These are phyloP conservation scores for Eriosoma lanigerum DNA, from an alignment of 1,140 invertebrate species.

Conservation along the genomic window DNA sequence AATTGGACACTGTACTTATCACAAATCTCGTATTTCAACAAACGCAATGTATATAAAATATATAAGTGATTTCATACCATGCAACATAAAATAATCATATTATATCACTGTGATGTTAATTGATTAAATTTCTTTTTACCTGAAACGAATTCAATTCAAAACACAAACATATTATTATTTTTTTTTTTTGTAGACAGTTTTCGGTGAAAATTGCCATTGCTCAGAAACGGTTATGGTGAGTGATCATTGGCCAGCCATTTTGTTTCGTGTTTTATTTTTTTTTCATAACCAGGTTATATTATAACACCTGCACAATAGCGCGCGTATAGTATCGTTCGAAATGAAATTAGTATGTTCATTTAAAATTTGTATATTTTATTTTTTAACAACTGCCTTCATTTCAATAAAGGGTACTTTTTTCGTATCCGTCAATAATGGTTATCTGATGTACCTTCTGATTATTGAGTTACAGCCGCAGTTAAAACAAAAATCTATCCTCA, in stretches of 20 bases:
- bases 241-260: not conserved
- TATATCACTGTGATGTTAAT: not conserved
- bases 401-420: slow-evolving; percentile 5
- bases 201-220: not conserved
- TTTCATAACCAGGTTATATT: not conserved
- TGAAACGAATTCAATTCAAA: not conserved
- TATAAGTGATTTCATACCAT: no score
- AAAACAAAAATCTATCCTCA: slow-evolving; percentile 2
- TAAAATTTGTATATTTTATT: not conserved
- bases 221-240: not conserved
- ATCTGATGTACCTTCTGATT: slow-evolving; percentile 4
- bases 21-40: no score
- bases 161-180: not conserved
- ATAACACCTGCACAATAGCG: slow-evolving; percentile 5
- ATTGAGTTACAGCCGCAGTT: not conserved
- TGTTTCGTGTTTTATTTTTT: not conserved
- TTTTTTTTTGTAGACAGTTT: not conserved
- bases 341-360: not conserved
- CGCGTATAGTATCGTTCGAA: not conserved
- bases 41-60: no score
- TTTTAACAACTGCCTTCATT: not conserved
- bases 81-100: no score
- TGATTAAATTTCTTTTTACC: not conserved
- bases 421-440: slow-evolving; percentile 19
- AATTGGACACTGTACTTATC: no score